Percentiles rank a stretch among this genome's conserved stretches.
phyloP scores from a whole-genome alignment of 2,797 vertebrate genomes.

The Sebastiscus tertius region DNA sequence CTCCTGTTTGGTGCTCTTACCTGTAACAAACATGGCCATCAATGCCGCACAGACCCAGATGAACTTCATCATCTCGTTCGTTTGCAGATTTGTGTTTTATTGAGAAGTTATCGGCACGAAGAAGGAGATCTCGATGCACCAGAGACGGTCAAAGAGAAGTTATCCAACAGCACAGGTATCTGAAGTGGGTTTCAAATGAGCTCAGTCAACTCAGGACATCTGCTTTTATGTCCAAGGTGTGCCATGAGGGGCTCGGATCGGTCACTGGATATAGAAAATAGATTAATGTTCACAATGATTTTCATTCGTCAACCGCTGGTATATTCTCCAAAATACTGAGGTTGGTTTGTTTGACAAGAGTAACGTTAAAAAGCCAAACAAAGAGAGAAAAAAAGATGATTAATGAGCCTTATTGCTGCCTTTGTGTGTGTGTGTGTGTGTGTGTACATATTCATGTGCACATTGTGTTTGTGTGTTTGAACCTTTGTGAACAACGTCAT shows the following conservation, averaged over 20 bases:
- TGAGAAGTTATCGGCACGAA: neutral
- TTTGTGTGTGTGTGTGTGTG: neutral
- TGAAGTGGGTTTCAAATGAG: neutral
- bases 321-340: neutral
- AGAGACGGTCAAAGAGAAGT: neutral
- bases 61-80: slow-evolving; percentile 31
- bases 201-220: neutral
- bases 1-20: slow-evolving; percentile 4
- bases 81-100: neutral
- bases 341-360: slow-evolving; percentile 10
- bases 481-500: neutral
- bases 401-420: neutral
- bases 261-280: neutral
- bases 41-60: neutral
- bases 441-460: neutral
- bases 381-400: neutral
- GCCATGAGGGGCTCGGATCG: neutral
- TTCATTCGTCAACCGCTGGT: neutral
- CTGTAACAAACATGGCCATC: slow-evolving; percentile 26
- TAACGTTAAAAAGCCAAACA: neutral
- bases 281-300: neutral
- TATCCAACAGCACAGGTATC: neutral
- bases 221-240: slow-evolving; percentile 13
- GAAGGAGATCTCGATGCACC: neutral
- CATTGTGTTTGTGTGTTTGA: neutral